Evolutionary conservation across 2,797 vertebrate species (phyloP).

Genomic region (Geotria australis): DNA sequence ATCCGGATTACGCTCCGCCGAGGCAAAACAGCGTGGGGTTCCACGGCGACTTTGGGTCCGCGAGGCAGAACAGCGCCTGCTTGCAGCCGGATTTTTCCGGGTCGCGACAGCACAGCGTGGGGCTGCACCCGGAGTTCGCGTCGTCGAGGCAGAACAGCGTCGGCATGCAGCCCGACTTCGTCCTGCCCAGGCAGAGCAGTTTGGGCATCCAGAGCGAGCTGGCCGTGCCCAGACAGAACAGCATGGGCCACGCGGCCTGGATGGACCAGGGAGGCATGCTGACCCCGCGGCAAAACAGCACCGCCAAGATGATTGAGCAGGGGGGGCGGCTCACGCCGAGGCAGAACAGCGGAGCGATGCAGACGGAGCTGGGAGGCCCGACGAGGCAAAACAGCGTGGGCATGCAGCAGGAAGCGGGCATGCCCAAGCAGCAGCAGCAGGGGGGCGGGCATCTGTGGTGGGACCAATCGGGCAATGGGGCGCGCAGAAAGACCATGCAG

Average conservation of each 20-base stretch:
- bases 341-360: neutral
- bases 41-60: neutral
- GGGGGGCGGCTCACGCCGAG: neutral
- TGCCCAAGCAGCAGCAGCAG: constrained; percentile 75
- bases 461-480: constrained; percentile 57
- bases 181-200: neutral
- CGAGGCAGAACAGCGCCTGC: neutral
- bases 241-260: neutral
- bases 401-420: constrained; percentile 65
- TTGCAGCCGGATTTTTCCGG: neutral
- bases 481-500: too few species aligned
- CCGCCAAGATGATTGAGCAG: neutral
- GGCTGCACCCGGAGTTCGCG: neutral
- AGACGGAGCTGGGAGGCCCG: neutral
- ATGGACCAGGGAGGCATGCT: neutral
- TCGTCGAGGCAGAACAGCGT: neutral
- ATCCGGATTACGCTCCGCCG: neutral
- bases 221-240: neutral
- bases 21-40: neutral
- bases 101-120: neutral
- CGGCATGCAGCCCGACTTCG: neutral
- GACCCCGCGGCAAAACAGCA: neutral
- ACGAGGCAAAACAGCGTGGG: constrained; percentile 70
- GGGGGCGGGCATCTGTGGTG: constrained; percentile 71
- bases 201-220: neutral